Evolutionary conservation across 2,797 vertebrate species (phyloP), one percentile per base, ranked within the genome.

Genomic region (Buphagus erythrorhynchus): DNA sequence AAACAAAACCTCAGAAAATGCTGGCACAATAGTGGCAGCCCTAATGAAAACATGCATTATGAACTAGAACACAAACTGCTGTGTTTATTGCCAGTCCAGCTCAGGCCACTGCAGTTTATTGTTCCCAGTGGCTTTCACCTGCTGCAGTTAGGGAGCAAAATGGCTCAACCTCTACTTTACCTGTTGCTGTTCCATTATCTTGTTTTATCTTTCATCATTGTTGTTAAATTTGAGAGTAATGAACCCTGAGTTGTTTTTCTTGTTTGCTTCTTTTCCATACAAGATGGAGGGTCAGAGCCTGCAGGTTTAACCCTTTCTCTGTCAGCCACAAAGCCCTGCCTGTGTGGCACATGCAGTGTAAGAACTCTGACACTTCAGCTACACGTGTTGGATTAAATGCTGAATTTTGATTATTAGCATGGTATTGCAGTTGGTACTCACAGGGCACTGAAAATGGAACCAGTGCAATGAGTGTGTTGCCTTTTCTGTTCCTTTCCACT

Each of bases 261-360:
- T 46, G 31, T 17, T 74, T 9, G 4, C 10, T 58, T 31, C 57
- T 78, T 63, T 17, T 33, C 45, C 33, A 9, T 19, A 6, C 14
- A 31, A 66, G 38, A 52, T 42, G 35, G 40, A 69, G 35, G 55
- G 45, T 58, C 84, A 78, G 61, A 43, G 54, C 2, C 21, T 62
- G n/a, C 40, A 14, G 40, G 59, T 0, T 48, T 6, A 20, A 35
- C 25, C 38, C 42, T 35, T 54, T 49, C 52, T 52, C 18, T 11
- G 4, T 8, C 63, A 40, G 26, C 18, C 71, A 84, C 36, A 54
- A 45, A 54, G 16, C 4, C 1, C 16, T 4, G 11, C 2, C 36
- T 51, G 26, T 0, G 22, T 31, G 12, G 36, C 31, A 54, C 9
- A 9, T 0, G 8, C 4, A 21, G 0, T 3, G 22, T 6, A 13